Percentiles rank a stretch among this genome's conserved stretches.
Conservation (phyloP, 2,113 vertebrate species). For the Cariama cristata region DNA sequence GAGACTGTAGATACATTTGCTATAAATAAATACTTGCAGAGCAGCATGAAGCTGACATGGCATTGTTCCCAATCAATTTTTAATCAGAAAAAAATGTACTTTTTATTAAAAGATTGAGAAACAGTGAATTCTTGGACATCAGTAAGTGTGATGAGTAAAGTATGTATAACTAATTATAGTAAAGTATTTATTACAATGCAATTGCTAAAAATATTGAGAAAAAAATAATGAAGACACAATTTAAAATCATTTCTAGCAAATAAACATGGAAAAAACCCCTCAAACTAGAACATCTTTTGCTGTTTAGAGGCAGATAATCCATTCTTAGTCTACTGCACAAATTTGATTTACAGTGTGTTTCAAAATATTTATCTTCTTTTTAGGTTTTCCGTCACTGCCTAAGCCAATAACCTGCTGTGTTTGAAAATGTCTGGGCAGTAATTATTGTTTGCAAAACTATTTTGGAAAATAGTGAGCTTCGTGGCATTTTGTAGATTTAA, state of each 20-base stretch:
- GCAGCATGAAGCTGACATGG: not conserved
- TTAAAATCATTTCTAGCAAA: constrained; percentile 26
- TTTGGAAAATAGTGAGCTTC: constrained; percentile 70
- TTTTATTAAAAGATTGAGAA: constrained; percentile 20
- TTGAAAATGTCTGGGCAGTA: constrained; percentile 80
- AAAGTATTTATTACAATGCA: not conserved
- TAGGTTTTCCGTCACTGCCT: constrained; percentile 74
- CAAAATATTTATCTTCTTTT: constrained; percentile 83
- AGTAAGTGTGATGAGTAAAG: not conserved
- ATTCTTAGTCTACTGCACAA: constrained; percentile 61
- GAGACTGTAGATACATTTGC: not conserved
- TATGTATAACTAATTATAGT: not conserved
- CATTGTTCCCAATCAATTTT: not conserved
- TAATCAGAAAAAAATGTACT: not conserved
- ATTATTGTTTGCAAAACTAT: constrained; percentile 78
- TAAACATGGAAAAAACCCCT: constrained; percentile 3
- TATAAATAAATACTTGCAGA: constrained; percentile 18
- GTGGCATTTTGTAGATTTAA: constrained; percentile 71
- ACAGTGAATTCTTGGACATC: not conserved
- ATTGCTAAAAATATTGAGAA: not conserved
- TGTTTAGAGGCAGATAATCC: constrained; percentile 66
- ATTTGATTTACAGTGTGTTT: constrained; percentile 78
- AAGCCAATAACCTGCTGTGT: constrained; percentile 80
- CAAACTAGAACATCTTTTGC: constrained; percentile 68
- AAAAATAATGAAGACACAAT: not conserved